Base-by-base conservation (phyloP, 2,888 invertebrate genomes). In the Brenthis hecate region DNA sequence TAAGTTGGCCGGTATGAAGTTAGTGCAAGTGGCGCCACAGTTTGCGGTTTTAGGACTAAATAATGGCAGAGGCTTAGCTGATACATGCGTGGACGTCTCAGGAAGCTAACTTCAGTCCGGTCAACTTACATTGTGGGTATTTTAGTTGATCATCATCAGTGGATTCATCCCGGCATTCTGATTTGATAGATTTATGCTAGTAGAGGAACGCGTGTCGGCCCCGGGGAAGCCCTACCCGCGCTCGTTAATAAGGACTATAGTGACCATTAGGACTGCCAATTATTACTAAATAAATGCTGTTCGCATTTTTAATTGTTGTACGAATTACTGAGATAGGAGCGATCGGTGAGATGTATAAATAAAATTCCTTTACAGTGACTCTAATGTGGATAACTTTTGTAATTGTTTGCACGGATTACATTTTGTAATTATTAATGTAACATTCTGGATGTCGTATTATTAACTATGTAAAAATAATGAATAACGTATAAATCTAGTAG, bases 361-460 rank as follows among this genome's bases (percentile, higher is more conserved):
- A 70, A 81, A 78, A 84, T 85, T 81, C 81, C 78, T 85, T 86
- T 83, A 81, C 81, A 79, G 70, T 72, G 70, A 73, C 68, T 73
- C 61, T 71, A 68, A 68, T 63, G 65, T 68, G 63, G 65, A 69
- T 65, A 85, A 77, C 76, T 88, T 89, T 89, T 90, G 84, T 88
- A 90, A 90, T 89, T 82, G 81, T 90, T 89, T 89, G 91, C 89
- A 91, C 89, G 82, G 80, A 88, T 87, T 88, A 84, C 84, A 86
- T 89, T 90, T 91, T 92, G 91, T 92, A 91, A 91, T 89, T 89
- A 91, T 86, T 85, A 86, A 89, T 85, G 83, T 91, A 86, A 87
- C 83, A 81, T 89, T 92, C 91, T 91, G 89, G 83, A 91, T 92
- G 92, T 92, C 86, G 91, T 91, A 89, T 90, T 60, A 60, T 60